Conservation (phyloP, 2,888 invertebrate species). For the Hermodice carunculata region DNA sequence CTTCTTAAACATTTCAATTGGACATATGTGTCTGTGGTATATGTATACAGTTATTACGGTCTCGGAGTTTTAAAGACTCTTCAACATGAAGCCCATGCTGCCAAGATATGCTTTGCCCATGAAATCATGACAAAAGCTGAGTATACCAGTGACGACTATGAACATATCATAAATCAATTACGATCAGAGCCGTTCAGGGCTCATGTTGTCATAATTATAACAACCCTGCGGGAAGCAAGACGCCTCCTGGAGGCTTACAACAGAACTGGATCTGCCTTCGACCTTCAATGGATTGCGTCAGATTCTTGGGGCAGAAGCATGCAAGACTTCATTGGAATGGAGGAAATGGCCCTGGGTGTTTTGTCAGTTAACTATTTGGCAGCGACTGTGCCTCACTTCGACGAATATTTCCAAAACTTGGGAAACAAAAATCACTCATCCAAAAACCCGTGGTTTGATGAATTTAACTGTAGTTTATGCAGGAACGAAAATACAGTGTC, state of each 20-base stretch:
- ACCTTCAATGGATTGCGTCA: constrained; percentile 45
- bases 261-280: constrained; percentile 19
- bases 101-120: constrained; percentile 35
- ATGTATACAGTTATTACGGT: constrained; percentile 39
- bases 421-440: neutral
- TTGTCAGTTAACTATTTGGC: constrained; percentile 39
- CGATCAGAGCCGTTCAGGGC: constrained; percentile 15
- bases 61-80: constrained; percentile 6
- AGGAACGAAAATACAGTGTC: neutral
- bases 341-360: constrained; percentile 36
- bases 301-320: constrained; percentile 44
- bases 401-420: constrained; percentile 35
- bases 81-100: neutral
- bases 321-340: constrained; percentile 33
- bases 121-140: constrained; percentile 22
- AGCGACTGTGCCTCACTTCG: constrained; percentile 33
- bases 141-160: constrained; percentile 32
- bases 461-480: constrained; percentile 31
- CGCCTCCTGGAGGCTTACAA: constrained; percentile 30
- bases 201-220: constrained; percentile 37
- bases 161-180: constrained; percentile 28
- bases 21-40: constrained; percentile 44
- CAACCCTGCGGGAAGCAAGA: constrained; percentile 26
- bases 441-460: constrained; percentile 42
- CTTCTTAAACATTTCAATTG: constrained; percentile 37